A percentile compares a stretch with the other conserved stretches of the same genome.
These are phyloP conservation scores for Cataglyphis livida DNA, from an alignment of 2,888 invertebrate species.

Conservation along the genomic window DNA sequence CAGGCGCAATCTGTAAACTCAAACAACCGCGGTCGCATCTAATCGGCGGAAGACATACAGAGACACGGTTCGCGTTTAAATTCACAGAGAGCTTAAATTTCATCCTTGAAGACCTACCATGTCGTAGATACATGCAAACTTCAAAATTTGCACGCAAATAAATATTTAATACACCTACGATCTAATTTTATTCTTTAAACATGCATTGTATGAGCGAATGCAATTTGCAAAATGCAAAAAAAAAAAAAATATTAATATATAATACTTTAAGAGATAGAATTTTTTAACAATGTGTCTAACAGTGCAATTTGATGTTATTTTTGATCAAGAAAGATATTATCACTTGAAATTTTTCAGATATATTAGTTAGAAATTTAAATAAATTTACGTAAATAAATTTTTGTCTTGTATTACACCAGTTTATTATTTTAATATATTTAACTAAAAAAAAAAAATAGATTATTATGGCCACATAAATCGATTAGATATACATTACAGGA, in stretches of 20 bases:
- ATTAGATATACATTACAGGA: neutral
- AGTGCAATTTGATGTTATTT: neutral
- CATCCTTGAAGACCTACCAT: slow-evolving; percentile 37
- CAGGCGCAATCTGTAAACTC: slow-evolving; percentile 76
- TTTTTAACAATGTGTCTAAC: neutral
- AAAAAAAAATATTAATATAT: neutral
- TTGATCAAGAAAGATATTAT: neutral
- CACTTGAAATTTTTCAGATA: neutral
- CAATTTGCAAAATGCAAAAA: neutral
- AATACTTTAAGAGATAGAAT: neutral
- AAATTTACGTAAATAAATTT: neutral
- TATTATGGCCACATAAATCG: neutral
- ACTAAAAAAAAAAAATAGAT: neutral
- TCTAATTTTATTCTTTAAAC: slow-evolving; percentile 13
- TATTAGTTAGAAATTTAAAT: neutral
- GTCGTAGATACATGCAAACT: slow-evolving; percentile 13
- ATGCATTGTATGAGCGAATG: neutral
- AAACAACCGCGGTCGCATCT: slow-evolving; percentile 73
- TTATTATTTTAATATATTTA: neutral
- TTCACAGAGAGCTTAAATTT: slow-evolving; percentile 74
- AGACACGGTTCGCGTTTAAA: slow-evolving; percentile 69
- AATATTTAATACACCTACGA: neutral
- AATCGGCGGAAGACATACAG: slow-evolving; percentile 70
- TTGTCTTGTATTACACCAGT: neutral
- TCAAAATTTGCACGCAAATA: slow-evolving; percentile 20